Base-by-base conservation (phyloP, 35 echinoderm and acorn worm genomes). In the Ophioderma brevispina region DNA sequence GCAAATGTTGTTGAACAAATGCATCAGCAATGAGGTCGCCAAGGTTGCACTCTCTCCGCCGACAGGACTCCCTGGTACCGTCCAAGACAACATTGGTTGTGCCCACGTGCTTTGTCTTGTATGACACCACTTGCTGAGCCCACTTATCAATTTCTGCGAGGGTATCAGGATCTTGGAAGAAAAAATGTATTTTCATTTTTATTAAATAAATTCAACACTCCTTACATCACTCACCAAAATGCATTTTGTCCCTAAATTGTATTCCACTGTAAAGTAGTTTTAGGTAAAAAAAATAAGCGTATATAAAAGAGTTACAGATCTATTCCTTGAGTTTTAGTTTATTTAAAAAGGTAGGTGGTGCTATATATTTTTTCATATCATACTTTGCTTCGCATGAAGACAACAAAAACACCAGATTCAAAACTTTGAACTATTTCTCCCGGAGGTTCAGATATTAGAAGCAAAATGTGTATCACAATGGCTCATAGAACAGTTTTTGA, bases 11-110 rank as follows among this genome's bases (percentile, higher is more conserved):
- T 25, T 70, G 59, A 13, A 96, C 91, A 78, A 89, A 86, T 35
- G 86, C 90, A 33, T 96, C 94, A 2, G 94, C 38, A 13, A 96
- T 50, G 21, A 96, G 35, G 85, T 95, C 91, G 40, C 93, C 93
- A 35, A 95, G 84, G 93, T 95, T 95, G 56, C 93, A 95, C 56
- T 91, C 93, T 64, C 21, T 21, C 1, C 76, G 77, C 3, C 93
- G 75, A 76, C 93, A 95, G 31, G n/a, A 55, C 37, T 5, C 2
- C 5, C n/a, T 25, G n/a, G 31, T 15, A 25, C 79, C 79, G 0
- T 81, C 79, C 17, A 81, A 31, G 17, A 70, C 37, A 15, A 87
- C 84, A 35, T 87, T 19, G 13, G 41, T 64, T 33, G 18, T 40
- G 17, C 36, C 79, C 17, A 81, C 40, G 79, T 81, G 39, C 0